Evolutionary conservation across 2,888 invertebrate species (phyloP).

Genomic region (Antitype chi): DNA sequence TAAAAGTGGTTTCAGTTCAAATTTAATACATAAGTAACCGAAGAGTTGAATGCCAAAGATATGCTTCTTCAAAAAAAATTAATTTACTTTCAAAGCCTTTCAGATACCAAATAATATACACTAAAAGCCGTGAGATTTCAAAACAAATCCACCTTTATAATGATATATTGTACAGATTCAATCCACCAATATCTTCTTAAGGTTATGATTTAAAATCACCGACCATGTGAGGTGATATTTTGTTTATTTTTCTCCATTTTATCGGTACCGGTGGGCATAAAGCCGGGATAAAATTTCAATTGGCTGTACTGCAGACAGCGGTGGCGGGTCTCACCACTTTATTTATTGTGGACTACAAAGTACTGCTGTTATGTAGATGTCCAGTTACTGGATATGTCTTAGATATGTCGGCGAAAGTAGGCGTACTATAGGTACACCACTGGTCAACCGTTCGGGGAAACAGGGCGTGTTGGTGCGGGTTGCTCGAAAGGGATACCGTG

Average conservation of each 20-base stretch:
- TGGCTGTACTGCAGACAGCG: conserved; percentile 87
- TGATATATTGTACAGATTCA: conserved; percentile 38
- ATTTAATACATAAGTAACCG: background rate
- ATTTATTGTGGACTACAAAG: conserved; percentile 87
- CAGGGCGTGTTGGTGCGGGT: no score
- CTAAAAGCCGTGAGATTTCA: background rate
- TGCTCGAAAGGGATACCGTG: no score
- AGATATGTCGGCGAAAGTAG: no score
- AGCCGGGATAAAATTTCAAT: conserved; percentile 90
- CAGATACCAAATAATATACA: background rate
- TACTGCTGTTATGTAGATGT: conserved; percentile 72
- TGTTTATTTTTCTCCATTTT: conserved; percentile 87
- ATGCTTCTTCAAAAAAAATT: background rate
- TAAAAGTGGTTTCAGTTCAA: background rate
- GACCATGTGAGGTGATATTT: conserved; percentile 72
- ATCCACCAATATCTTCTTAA: conserved; percentile 72
- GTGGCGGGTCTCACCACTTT: conserved; percentile 84
- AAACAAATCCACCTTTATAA: conserved; percentile 16
- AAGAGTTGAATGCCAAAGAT: background rate
- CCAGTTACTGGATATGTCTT: conserved; percentile 72
- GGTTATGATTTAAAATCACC: conserved; percentile 81
- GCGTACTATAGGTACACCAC: no score
- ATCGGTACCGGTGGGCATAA: conserved; percentile 85
- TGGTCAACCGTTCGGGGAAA: no score
- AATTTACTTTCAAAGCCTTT: background rate